phyloP scores from a whole-genome alignment of 1,140 invertebrate species.

The Reticulitermes speratus region DNA sequence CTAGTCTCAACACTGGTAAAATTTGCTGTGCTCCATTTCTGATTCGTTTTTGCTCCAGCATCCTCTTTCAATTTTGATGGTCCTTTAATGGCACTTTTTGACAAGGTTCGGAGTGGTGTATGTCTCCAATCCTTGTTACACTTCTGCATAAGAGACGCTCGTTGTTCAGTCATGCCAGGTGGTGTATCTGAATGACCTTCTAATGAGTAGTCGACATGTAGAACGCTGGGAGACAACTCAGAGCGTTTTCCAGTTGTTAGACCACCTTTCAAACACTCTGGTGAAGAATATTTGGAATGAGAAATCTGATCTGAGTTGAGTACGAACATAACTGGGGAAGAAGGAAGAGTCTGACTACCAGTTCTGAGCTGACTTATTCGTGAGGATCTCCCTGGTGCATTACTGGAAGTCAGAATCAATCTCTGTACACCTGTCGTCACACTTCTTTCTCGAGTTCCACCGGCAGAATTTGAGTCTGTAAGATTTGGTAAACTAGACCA shows the following conservation, averaged over 20 bases:
- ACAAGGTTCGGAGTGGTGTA: background rate
- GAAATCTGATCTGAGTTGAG: background rate
- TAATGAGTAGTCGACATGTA: constrained; percentile 41
- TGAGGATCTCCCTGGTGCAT: background rate
- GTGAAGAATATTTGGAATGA: background rate
- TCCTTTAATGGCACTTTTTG: background rate
- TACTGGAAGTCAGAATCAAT: background rate
- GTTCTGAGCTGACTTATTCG: background rate
- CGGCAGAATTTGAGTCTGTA: background rate
- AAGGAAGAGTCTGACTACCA: background rate
- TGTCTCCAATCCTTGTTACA: background rate
- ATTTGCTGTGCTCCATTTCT: background rate
- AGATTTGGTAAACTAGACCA: constrained; percentile 11
- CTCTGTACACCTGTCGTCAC: background rate
- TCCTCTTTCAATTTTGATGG: background rate
- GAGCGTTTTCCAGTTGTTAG: background rate
- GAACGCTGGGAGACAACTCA: constrained; percentile 41
- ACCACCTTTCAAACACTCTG: background rate
- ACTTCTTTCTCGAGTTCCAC: background rate
- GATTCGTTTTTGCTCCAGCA: background rate
- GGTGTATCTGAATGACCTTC: background rate
- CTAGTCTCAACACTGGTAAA: background rate
- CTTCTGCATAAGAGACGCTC: background rate
- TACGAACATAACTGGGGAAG: background rate
- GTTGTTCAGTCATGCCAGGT: background rate